Percentiles rank a stretch among this genome's conserved stretches.
Conservation (phyloP, 1,140 invertebrate genomes). For the Polyergus mexicanus region DNA sequence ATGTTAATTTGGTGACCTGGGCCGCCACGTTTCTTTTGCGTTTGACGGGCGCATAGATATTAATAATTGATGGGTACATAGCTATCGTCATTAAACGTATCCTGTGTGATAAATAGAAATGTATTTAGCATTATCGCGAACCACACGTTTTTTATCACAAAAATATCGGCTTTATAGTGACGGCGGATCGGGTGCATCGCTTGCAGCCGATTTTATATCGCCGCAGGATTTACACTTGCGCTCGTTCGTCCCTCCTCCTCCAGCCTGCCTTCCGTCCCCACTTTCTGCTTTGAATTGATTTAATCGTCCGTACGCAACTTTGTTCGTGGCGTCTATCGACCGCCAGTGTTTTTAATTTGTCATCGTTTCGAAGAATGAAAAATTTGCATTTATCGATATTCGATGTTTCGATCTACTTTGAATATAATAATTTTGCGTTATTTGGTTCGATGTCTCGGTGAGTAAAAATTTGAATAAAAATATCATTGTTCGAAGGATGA, state of each 20-base stretch:
- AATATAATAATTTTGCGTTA: no score
- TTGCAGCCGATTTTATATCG: conserved; percentile 50
- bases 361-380: not conserved
- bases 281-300: conserved; percentile 17
- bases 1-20: not conserved
- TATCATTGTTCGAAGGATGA: no score
- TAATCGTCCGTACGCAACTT: conserved; percentile 27
- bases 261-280: no score
- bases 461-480: no score
- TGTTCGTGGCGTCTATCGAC: conserved; percentile 15
- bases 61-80: conserved; percentile 71
- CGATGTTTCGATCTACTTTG: no score
- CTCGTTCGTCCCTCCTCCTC: not conserved
- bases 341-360: not conserved
- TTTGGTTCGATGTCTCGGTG: no score
- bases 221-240: conserved; percentile 46
- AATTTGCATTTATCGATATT: not conserved
- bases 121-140: conserved; percentile 50
- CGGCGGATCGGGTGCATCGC: conserved; percentile 8
- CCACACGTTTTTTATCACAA: conserved; percentile 51
- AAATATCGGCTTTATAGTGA: conserved; percentile 45
- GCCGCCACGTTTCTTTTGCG: conserved; percentile 38
- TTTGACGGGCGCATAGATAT: conserved; percentile 65
- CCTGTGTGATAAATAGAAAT: conserved; percentile 61
- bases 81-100: conserved; percentile 57